Percentiles rank a stretch among this genome's conserved stretches.
Evolutionary conservation across 2,888 invertebrate genomes (phyloP).

Genomic region (Vanessa cardui): DNA sequence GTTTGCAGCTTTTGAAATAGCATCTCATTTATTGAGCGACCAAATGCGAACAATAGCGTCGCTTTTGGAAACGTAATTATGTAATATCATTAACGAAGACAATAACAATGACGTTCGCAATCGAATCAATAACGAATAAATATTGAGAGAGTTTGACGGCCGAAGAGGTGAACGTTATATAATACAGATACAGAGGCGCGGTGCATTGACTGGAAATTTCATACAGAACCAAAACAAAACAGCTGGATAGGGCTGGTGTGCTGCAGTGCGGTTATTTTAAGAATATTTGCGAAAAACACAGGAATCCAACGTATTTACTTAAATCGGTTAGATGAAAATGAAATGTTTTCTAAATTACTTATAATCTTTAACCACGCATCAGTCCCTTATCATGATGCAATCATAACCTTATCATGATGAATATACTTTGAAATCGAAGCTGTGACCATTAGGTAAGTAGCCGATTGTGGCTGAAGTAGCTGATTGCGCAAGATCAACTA

Average conservation of each 20-base stretch:
- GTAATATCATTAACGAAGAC: background rate
- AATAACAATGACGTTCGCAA: background rate
- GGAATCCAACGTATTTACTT: no score
- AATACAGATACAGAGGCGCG: constrained; percentile 2
- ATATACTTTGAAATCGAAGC: no score
- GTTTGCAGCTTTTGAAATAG: constrained; percentile 3
- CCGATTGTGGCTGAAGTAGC: no score
- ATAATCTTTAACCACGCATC: no score
- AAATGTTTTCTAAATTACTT: no score
- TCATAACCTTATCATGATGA: no score
- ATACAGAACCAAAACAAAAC: background rate
- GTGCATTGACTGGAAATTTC: constrained; percentile 4
- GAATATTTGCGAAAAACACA: background rate
- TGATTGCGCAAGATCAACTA: no score
- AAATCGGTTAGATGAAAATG: no score
- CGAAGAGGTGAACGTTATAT: background rate
- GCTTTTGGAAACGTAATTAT: constrained; percentile 4
- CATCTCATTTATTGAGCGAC: background rate
- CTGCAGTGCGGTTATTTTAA: background rate
- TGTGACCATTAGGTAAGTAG: no score
- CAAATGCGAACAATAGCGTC: constrained; percentile 4
- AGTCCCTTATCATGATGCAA: no score
- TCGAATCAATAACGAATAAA: background rate
- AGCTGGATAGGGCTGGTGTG: background rate
- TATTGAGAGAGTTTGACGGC: background rate